A percentile compares a stretch with the other conserved stretches of the same genome.
Conservation (phyloP, 2,888 invertebrate genomes). For the Orthosia cruda region DNA sequence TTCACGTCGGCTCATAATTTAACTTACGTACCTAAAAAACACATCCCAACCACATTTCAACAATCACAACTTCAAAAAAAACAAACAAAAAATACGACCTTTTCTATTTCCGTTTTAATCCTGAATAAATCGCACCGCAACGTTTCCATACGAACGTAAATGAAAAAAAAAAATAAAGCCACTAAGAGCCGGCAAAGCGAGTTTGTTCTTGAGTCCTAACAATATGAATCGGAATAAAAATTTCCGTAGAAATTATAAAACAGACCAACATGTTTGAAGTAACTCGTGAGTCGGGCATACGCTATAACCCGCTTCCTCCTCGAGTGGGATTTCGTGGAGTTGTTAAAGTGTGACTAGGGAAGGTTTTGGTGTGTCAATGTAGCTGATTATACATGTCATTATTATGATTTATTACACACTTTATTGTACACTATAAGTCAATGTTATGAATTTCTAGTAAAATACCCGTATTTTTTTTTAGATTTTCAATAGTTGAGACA, state of each 20-base stretch:
- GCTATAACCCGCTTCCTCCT: slow-evolving; percentile 88
- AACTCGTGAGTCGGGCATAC: slow-evolving; percentile 84
- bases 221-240: slow-evolving; percentile 77
- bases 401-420: no score
- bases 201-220: slow-evolving; percentile 59
- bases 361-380: slow-evolving; percentile 39
- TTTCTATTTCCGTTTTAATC: slow-evolving; percentile 48
- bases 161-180: slow-evolving; percentile 58
- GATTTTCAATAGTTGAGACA: no score
- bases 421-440: no score
- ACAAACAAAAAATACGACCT: slow-evolving; percentile 17
- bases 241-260: slow-evolving; percentile 83
- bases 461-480: no score
- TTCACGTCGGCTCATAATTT: no score
- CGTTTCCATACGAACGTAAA: slow-evolving; percentile 32
- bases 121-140: slow-evolving; percentile 43
- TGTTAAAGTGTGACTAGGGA: slow-evolving; percentile 55
- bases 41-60: background rate
- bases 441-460: no score
- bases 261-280: slow-evolving; percentile 86
- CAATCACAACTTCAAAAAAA: slow-evolving; percentile 22
- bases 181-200: slow-evolving; percentile 37
- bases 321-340: slow-evolving; percentile 73
- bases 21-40: no score
- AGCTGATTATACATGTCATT: background rate